A percentile compares a stretch with the other conserved stretches of the same genome.
phyloP scores from a whole-genome alignment of 2,797 vertebrate species.

The Coccyzus lansbergi region DNA sequence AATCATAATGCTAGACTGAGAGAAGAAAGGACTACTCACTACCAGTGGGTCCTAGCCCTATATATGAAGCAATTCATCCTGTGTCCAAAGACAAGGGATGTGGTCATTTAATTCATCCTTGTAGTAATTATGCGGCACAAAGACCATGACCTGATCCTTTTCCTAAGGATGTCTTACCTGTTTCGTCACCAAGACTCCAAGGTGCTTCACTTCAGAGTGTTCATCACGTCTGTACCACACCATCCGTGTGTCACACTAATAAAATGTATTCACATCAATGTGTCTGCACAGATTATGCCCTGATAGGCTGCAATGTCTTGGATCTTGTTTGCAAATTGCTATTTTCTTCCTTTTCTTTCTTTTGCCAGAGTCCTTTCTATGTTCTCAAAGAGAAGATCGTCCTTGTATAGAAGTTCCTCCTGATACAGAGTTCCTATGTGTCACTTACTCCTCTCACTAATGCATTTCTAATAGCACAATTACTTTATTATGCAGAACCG shows the following conservation, averaged over 20 bases:
- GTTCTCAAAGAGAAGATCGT: conserved; percentile 48
- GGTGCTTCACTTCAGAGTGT: neutral
- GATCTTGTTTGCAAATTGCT: conserved; percentile 2
- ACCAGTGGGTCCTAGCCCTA: neutral
- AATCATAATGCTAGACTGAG: neutral
- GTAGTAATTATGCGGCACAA: neutral
- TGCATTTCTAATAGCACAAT: conserved; percentile 67
- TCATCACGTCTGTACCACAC: neutral
- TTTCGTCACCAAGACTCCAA: neutral
- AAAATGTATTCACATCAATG: neutral
- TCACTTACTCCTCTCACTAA: conserved; percentile 66
- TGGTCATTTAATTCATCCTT: neutral
- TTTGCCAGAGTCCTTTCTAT: neutral
- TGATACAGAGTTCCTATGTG: conserved; percentile 56
- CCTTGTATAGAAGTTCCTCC: conserved; percentile 51
- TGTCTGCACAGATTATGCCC: neutral
- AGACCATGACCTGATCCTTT: neutral
- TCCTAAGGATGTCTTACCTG: neutral
- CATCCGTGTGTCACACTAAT: neutral
- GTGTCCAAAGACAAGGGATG: neutral
- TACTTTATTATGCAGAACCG: conserved; percentile 64
- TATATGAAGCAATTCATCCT: neutral
- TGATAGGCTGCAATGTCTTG: neutral
- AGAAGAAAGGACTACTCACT: neutral
- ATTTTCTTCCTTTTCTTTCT: neutral